phyloP scores from a whole-genome alignment of 23 tunicate species.

The Trididemnum clinides region DNA sequence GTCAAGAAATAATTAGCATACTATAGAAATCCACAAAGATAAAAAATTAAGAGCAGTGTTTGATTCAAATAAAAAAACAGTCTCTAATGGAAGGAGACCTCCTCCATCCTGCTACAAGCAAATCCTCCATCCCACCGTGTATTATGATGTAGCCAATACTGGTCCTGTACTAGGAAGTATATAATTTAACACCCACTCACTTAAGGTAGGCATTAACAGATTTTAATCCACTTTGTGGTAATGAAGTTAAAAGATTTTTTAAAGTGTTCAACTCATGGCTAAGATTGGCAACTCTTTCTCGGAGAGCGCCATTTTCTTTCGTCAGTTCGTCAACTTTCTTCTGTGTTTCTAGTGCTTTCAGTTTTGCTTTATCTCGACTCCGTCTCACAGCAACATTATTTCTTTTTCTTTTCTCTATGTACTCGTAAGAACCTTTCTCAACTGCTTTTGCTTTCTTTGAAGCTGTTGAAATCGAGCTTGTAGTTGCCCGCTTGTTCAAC shows the following conservation, averaged over 20 bases:
- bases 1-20: too few relatives aligned
- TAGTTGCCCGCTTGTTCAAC: not conserved
- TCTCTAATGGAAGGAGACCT: too few relatives aligned
- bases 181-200: too few relatives aligned
- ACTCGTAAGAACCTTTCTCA: slow-evolving; percentile 66
- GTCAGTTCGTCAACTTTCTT: slow-evolving; percentile 62
- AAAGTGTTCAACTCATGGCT: slow-evolving; percentile 79
- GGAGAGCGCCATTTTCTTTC: slow-evolving; percentile 57
- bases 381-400: slow-evolving; percentile 94
- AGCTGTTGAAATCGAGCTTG: not conserved
- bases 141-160: too few relatives aligned
- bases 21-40: too few relatives aligned
- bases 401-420: slow-evolving; percentile 72
- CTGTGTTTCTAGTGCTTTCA: slow-evolving; percentile 87
- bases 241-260: slow-evolving; percentile 54
- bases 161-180: too few relatives aligned
- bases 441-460: slow-evolving; percentile 55
- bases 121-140: too few relatives aligned
- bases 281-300: slow-evolving; percentile 67
- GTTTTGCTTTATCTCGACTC: slow-evolving; percentile 92
- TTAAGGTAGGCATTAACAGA: too few relatives aligned
- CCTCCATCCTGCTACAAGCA: too few relatives aligned
- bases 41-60: too few relatives aligned
- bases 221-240: not conserved
- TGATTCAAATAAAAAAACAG: too few relatives aligned